Evolutionary conservation across 2,113 vertebrate species (phyloP).

Genomic region (Hymenochirus boettgeri): DNA sequence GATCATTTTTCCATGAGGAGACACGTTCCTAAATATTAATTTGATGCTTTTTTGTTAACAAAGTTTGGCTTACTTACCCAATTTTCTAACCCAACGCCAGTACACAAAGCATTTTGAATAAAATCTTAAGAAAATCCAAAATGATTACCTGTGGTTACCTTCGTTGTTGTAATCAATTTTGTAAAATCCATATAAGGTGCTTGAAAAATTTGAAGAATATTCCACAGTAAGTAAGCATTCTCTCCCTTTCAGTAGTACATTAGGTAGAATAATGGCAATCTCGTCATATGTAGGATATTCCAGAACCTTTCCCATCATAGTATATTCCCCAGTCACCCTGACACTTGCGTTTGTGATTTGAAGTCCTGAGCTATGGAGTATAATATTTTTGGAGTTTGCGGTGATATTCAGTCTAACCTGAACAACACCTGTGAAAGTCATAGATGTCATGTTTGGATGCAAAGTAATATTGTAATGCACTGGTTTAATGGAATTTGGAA

Average conservation of each 20-base stretch:
- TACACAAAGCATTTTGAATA: too few relatives aligned
- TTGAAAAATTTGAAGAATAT: slow-evolving; percentile 77
- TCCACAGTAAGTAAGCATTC: slow-evolving; percentile 71
- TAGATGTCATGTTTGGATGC: slow-evolving; percentile 73
- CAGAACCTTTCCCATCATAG: slow-evolving; percentile 60
- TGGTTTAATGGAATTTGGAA: slow-evolving; percentile 74
- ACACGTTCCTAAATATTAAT: too few relatives aligned
- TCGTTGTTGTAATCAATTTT: slow-evolving; percentile 78
- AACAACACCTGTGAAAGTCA: slow-evolving; percentile 73
- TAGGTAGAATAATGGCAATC: slow-evolving; percentile 72
- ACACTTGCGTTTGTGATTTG: slow-evolving; percentile 70
- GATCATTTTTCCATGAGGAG: too few relatives aligned
- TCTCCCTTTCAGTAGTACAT: slow-evolving; percentile 67
- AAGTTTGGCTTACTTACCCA: too few relatives aligned
- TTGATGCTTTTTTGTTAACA: too few relatives aligned
- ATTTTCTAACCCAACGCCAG: too few relatives aligned
- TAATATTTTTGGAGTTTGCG: slow-evolving; percentile 67
- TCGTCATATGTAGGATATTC: slow-evolving; percentile 80
- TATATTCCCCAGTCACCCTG: slow-evolving; percentile 47
- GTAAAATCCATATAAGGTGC: slow-evolving; percentile 84
- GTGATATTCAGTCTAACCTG: slow-evolving; percentile 67
- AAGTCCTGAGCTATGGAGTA: slow-evolving; percentile 80
- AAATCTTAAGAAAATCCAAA: background rate
- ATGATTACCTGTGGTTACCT: slow-evolving; percentile 60
- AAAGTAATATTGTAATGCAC: slow-evolving; percentile 77